These are phyloP conservation scores for Thymelicus lineola DNA, from an alignment of 2,888 invertebrate genomes.

Conservation along the genomic window DNA sequence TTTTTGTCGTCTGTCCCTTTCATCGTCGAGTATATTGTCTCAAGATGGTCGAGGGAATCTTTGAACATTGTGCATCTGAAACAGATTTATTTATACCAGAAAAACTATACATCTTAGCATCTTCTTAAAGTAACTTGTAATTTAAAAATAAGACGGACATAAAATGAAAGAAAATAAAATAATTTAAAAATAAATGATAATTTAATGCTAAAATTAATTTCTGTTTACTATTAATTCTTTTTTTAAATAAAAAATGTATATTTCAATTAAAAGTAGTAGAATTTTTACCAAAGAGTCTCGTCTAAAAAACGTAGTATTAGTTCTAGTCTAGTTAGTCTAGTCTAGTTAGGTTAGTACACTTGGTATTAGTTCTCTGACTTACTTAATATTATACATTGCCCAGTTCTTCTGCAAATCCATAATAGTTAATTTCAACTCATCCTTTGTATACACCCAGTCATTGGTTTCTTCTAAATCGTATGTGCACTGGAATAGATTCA, in stretches of 20 bases:
- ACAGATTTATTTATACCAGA: slow-evolving; percentile 39
- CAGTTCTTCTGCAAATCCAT: slow-evolving; percentile 90
- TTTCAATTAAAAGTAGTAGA: no score
- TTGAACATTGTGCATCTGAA: slow-evolving; percentile 84
- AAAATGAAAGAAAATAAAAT: no score
- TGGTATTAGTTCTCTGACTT: slow-evolving; percentile 53
- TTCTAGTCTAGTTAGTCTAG: no score
- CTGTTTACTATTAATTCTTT: no score
- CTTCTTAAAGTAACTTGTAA: no score
- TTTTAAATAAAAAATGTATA: no score
- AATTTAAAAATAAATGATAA: no score
- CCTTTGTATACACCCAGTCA: slow-evolving; percentile 84
- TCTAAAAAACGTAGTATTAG: no score
- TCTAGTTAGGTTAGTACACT: neutral
- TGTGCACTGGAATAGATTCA: slow-evolving; percentile 93
- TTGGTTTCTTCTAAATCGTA: slow-evolving; percentile 81
- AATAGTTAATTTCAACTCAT: slow-evolving; percentile 86
- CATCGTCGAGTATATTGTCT: slow-evolving; percentile 55
- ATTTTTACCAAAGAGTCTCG: no score
- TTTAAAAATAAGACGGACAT: no score
- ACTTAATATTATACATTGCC: slow-evolving; percentile 90
- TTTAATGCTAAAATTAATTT: no score
- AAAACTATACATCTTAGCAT: no score
- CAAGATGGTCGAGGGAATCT: slow-evolving; percentile 82
- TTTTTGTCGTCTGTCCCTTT: slow-evolving; percentile 32